Conservation (phyloP, 30 jellyfish, hydroid and myxozoan genomes). For the Aurelia sp. region DNA sequence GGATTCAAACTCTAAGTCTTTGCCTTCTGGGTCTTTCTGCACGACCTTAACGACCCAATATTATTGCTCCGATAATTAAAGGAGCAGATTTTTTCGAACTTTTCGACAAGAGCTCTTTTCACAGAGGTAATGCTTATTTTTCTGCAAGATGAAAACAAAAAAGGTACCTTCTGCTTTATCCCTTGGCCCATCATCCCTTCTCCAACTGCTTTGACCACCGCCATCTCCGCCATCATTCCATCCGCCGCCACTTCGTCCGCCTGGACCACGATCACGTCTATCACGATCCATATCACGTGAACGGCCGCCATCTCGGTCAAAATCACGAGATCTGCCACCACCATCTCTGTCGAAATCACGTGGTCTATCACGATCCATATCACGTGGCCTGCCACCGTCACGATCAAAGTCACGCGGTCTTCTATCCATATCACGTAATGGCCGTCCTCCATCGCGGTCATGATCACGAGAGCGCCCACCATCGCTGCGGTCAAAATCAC, state of each 20-base stretch:
- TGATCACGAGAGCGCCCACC: conserved; percentile 55
- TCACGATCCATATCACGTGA: conserved; percentile 65
- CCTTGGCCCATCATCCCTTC: conserved; percentile 72
- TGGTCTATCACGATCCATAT: conserved; percentile 61
- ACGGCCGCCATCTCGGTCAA: conserved; percentile 66
- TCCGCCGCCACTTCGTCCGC: conserved; percentile 76
- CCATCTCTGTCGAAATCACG: conserved; percentile 65
- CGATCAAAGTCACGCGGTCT: conserved; percentile 70
- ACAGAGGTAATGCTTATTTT: no score
- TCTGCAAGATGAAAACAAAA: no score
- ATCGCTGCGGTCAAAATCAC: conserved; percentile 45
- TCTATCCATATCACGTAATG: conserved; percentile 51
- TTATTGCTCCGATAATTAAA: no score
- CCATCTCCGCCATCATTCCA: conserved; percentile 82
- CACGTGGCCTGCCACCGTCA: conserved; percentile 59
- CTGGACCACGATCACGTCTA: conserved; percentile 65
- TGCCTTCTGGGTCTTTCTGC: no score
- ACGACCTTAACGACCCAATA: no score
- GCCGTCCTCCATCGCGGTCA: conserved; percentile 66
- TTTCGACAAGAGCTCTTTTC: no score
- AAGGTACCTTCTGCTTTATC: conserved; percentile 71
- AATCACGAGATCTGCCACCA: conserved; percentile 52
- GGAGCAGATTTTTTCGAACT: no score
- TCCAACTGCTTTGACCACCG: conserved; percentile 58
- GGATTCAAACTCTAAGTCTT: no score